Evolutionary conservation across 2,888 invertebrate species (phyloP).

Genomic region (Nomada ferruginata): DNA sequence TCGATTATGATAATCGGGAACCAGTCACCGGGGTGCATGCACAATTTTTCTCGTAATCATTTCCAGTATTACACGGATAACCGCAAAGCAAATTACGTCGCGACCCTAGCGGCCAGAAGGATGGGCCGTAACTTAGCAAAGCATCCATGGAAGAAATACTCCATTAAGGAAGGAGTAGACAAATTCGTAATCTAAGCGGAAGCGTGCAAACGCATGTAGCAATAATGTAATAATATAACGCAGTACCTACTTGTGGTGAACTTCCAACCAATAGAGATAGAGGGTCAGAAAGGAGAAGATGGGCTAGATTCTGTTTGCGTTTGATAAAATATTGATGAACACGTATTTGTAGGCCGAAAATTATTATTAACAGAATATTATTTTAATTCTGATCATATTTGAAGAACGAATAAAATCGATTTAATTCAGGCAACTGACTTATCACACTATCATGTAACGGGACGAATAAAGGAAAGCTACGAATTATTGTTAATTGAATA

Average conservation of each 20-base stretch:
- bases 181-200: constrained; percentile 49
- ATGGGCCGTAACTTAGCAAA: constrained; percentile 31
- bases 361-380: too few species aligned
- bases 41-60: constrained; percentile 24
- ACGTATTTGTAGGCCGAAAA: too few species aligned
- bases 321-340: too few species aligned
- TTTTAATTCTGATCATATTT: too few species aligned
- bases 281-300: constrained; percentile 25
- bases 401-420: too few species aligned
- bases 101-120: constrained; percentile 27
- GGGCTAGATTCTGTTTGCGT: neutral
- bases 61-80: constrained; percentile 43
- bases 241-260: constrained; percentile 21
- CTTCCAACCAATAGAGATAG: constrained; percentile 11
- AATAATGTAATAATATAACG: constrained; percentile 54
- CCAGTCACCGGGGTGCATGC: neutral
- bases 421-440: too few species aligned
- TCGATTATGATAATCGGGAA: constrained; percentile 5
- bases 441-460: too few species aligned
- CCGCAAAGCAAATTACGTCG: constrained; percentile 44
- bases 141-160: constrained; percentile 33
- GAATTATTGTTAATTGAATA: too few species aligned
- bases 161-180: constrained; percentile 10
- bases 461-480: too few species aligned
- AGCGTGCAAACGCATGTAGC: constrained; percentile 49